Conservation (phyloP, 1,140 invertebrate genomes). For the Conus betulinus region DNA sequence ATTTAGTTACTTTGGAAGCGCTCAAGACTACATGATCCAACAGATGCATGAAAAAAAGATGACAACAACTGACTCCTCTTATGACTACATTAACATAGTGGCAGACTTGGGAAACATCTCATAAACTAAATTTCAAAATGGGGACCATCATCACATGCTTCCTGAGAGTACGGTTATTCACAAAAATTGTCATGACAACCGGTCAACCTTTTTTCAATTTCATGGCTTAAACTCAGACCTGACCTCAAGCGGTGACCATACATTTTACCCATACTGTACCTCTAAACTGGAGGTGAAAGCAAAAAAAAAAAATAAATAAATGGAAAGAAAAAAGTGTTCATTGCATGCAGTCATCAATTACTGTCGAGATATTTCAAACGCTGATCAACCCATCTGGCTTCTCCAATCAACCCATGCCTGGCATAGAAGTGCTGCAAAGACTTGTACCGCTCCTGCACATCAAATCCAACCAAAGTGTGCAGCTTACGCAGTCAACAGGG, state of each 20-base stretch:
- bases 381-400: conserved; percentile 60
- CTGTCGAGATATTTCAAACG: conserved; percentile 51
- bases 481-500: conserved; percentile 72
- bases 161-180: too few species aligned
- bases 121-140: too few species aligned
- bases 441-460: conserved; percentile 59
- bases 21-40: too few species aligned
- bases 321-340: background rate
- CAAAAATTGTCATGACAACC: too few species aligned
- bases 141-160: too few species aligned
- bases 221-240: background rate
- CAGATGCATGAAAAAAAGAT: too few species aligned
- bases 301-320: too few species aligned
- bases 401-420: conserved; percentile 56
- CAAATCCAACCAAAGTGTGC: conserved; percentile 64
- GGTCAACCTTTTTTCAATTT: too few species aligned
- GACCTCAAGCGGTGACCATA: background rate
- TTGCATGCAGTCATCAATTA: background rate
- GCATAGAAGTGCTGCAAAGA: conserved; percentile 61
- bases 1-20: too few species aligned
- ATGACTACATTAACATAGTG: too few species aligned
- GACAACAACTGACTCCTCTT: too few species aligned
- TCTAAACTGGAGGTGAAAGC: background rate
- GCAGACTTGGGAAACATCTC: too few species aligned
- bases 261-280: background rate